Base-by-base conservation (phyloP, 92 coral and sea anemone species). In the Ricordea florida region DNA sequence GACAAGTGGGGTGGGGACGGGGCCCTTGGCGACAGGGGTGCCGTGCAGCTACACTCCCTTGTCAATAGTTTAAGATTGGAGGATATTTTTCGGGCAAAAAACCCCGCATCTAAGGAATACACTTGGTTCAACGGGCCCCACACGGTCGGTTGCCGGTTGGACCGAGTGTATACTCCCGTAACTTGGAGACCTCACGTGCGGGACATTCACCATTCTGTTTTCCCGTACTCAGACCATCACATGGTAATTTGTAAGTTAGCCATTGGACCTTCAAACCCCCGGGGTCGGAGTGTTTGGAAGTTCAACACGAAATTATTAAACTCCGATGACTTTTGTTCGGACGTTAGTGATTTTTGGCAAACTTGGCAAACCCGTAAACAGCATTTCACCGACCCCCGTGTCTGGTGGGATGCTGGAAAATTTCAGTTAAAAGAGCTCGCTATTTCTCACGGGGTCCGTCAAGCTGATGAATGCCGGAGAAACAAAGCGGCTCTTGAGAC, bases 271-370 rank as follows among this genome's bases (percentile, higher is more conserved):
- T 20, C 61, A 0, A 50, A 48, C 1, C 72, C 51, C 0, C 9
- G 61, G 0, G 65, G 79, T 4, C 73, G 23, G 0, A 72, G 73
- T 0, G 37, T 47, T 14, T 69, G 85, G 85, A 80, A 80, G 24
- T 25, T 79, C 0, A 80, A 69, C 36, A 36, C 55, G 1, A 14
- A 7, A 1, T 22, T 32, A 25, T 36, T 69, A 7, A 35, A 59
- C 22, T 51, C 57, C 1, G 59, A 51, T 2, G 0, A 6, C 3
- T 51, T 68, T 29, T 42, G 60, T 8, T 0, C 49, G 0, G 44
- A 14, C 1, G 45, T 79, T 0, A 25, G 43, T 20, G 6, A 42
- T 50, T 78, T 66, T 42, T 78, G 84, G 84, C 11, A 59, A 1
- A 21, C 3, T 14, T 78, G 84, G 84, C 40, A 10, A 2, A 2